Evolutionary conservation across 1,140 invertebrate species (phyloP), one percentile per base, ranked within the genome.

Genomic region (Oncopeltus fasciatus): DNA sequence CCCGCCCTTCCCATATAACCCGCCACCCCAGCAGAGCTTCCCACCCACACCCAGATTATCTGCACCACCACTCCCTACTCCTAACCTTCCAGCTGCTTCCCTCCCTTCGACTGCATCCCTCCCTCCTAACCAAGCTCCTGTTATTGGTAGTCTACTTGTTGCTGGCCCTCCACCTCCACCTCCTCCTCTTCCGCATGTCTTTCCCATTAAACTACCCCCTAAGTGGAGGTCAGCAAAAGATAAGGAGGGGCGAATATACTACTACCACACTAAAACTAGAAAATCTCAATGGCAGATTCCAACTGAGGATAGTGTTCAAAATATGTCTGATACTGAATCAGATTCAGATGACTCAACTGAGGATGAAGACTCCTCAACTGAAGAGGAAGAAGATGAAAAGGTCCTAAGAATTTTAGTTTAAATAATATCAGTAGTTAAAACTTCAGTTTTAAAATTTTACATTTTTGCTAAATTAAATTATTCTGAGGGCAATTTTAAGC

Each of bases 211-310:
- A 68, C 71, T 96, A 47, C 92, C 92, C 4, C 85, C 86, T 0
- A 82, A 86, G 70, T 97, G 93, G 92, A 88, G 89, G 68, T 86
- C 82, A 68, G 85, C 88, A 0, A 80, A 82, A 49, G 90, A 94
- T 72, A 70, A 77, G 20, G 83, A 88, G 47, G 92, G 92, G 1
- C 76, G 90, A 63, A 80, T 83, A 0, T 98, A 95, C 72, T 98
- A 95, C 75, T 97, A 95, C 73, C 91, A 96, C 72, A 76, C 86
- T 0, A 85, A 85, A 67, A 82, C 87, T 26, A 81, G 90, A 60
- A 78, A 87, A 68, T 83, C 90, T 1, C 92, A 95, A 71, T 97
- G 93, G 93, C 76, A 87, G 62, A 88, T 89, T 27, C 92, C 92
- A 0, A 77, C 47, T n/a, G 56, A 63, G 61, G 47, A 31, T 46